A percentile compares a stretch with the other conserved stretches of the same genome.
Conservation (phyloP, 1,140 invertebrate species). For the Philotrypesis tridentata region DNA sequence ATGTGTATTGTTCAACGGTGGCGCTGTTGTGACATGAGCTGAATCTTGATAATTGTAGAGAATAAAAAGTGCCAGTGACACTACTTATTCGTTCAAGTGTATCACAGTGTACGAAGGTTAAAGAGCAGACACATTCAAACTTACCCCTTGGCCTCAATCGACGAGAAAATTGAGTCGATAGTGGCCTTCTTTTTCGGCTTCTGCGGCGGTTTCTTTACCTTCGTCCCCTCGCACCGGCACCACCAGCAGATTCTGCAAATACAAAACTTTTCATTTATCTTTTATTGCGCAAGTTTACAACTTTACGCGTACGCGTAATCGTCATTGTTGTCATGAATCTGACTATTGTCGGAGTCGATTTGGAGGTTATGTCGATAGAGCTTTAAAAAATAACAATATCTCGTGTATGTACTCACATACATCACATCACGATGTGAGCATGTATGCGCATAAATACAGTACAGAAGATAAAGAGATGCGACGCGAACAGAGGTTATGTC, state of each 20-base stretch:
- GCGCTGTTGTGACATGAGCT: background rate
- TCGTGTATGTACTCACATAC: no score
- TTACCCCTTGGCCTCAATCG: conserved; percentile 55
- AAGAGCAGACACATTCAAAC: conserved; percentile 10
- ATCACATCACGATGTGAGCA: no score
- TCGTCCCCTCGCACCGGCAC: background rate
- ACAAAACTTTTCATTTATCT: background rate
- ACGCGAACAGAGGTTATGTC: conserved; percentile 21
- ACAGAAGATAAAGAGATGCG: background rate
- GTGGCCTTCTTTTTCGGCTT: conserved; percentile 42
- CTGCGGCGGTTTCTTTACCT: conserved; percentile 33
- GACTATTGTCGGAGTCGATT: background rate
- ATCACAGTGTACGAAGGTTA: background rate
- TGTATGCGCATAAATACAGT: background rate
- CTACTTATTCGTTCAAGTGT: conserved; percentile 1
- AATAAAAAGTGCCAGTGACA: background rate
- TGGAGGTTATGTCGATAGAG: background rate
- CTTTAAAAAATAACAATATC: background rate
- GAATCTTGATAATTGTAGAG: background rate
- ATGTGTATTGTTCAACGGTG: background rate
- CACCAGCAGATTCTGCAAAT: conserved; percentile 15
- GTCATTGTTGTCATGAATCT: background rate
- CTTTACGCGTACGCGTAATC: background rate
- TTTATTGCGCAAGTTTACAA: background rate
- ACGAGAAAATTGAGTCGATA: conserved; percentile 35